phyloP scores from a whole-genome alignment of 2,797 vertebrate genomes.

The Megaceryle alcyon region DNA sequence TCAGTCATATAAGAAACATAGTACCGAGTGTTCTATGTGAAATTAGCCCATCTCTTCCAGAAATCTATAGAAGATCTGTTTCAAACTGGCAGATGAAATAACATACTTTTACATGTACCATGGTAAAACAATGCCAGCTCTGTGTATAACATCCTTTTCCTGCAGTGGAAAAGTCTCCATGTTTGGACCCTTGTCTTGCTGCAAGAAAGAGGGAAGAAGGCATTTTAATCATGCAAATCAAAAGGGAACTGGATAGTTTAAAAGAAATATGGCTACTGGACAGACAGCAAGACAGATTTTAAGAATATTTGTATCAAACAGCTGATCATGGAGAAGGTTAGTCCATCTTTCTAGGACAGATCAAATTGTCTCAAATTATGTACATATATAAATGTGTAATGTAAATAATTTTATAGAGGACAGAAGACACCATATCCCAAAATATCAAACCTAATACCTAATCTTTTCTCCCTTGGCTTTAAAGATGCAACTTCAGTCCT shows the following conservation, averaged over 20 bases:
- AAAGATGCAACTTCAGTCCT: background rate
- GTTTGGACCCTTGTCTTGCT: background rate
- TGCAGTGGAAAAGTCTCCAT: background rate
- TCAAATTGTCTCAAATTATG: background rate
- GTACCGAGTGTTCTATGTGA: background rate
- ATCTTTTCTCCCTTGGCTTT: background rate
- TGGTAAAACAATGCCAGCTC: background rate
- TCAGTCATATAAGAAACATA: slow-evolving; percentile 16
- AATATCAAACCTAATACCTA: background rate
- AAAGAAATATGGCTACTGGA: background rate
- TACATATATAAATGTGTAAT: background rate
- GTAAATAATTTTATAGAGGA: background rate
- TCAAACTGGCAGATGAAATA: background rate
- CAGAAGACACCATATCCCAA: background rate
- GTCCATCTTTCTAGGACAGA: background rate
- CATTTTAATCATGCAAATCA: background rate
- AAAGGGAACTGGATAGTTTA: background rate
- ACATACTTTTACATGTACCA: background rate
- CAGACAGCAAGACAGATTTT: background rate
- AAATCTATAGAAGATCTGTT: background rate
- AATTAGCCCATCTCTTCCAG: background rate
- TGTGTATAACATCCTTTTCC: background rate
- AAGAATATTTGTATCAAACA: background rate
- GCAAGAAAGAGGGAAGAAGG: background rate
- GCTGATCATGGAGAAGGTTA: background rate